Evolutionary conservation across 2,797 vertebrate genomes (phyloP).

Genomic region (Triplophysa bombifrons): DNA sequence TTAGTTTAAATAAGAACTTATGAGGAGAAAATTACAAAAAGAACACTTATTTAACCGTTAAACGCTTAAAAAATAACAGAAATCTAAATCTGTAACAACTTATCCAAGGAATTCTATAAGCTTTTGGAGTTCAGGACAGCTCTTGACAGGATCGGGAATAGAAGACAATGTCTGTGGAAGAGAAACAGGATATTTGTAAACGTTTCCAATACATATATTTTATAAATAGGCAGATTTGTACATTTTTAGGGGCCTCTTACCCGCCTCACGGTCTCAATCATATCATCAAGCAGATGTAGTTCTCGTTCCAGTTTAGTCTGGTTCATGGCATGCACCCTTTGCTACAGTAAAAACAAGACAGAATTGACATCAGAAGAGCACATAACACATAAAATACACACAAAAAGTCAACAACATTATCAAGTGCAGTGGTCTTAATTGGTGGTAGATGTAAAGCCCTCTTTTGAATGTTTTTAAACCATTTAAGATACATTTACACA

Average conservation of each 20-base stretch:
- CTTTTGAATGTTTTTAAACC: too few relatives aligned
- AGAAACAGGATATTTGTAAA: background rate
- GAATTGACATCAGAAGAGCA: background rate
- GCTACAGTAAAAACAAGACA: slow-evolving; percentile 60
- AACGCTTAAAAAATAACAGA: background rate
- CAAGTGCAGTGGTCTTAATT: too few relatives aligned
- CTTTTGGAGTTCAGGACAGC: slow-evolving; percentile 68
- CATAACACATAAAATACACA: background rate
- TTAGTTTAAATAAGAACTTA: slow-evolving; percentile 16
- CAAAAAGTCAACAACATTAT: too few relatives aligned
- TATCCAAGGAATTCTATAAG: slow-evolving; percentile 74
- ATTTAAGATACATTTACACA: too few relatives aligned
- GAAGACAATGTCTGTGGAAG: slow-evolving; percentile 71
- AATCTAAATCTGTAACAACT: slow-evolving; percentile 21
- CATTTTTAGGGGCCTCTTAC: slow-evolving; percentile 58
- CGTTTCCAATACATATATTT: background rate
- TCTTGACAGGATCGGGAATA: slow-evolving; percentile 70
- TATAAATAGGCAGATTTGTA: background rate
- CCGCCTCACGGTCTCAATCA: slow-evolving; percentile 76
- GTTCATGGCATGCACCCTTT: slow-evolving; percentile 75
- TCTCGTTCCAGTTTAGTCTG: slow-evolving; percentile 76
- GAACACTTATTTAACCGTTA: slow-evolving; percentile 14
- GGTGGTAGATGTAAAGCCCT: too few relatives aligned
- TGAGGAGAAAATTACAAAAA: background rate
- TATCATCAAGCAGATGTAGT: slow-evolving; percentile 73